A percentile compares a stretch with the other conserved stretches of the same genome.
Evolutionary conservation across 2,888 invertebrate species (phyloP).

Genomic region (Nomada fabriciana): DNA sequence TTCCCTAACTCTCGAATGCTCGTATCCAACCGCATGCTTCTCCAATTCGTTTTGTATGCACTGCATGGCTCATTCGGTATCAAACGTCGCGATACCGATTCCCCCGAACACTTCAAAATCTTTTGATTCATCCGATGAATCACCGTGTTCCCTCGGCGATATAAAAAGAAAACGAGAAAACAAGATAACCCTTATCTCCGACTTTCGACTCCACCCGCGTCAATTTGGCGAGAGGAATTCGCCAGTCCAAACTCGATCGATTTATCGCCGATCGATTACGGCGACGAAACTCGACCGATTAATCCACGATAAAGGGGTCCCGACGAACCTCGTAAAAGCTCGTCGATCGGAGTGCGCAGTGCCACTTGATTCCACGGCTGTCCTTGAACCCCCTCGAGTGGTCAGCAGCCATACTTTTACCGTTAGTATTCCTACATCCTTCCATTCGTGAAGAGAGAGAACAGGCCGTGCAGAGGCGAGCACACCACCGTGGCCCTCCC

Average conservation of each 20-base stretch:
- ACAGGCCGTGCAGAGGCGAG: constrained; percentile 44
- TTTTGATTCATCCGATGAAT: neutral
- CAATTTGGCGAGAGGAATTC: neutral
- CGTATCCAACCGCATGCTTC: neutral
- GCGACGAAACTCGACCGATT: neutral
- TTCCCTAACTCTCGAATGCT: neutral
- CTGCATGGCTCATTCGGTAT: neutral
- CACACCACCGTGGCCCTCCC: constrained; percentile 61
- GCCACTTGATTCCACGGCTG: constrained; percentile 76
- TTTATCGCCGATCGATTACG: neutral
- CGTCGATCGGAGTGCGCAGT: constrained; percentile 42
- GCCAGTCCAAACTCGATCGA: neutral
- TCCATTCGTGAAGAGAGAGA: constrained; percentile 78
- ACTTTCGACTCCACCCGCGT: neutral
- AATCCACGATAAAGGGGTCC: neutral
- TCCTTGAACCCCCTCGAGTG: constrained; percentile 80
- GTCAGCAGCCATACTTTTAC: constrained; percentile 80
- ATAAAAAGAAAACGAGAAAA: neutral
- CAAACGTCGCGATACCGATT: neutral
- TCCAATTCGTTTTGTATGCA: neutral
- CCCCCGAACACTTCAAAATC: neutral
- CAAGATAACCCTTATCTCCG: neutral
- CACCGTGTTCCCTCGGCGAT: neutral
- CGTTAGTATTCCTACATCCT: constrained; percentile 82
- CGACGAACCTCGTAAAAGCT: constrained; percentile 30